Percentiles rank a stretch among this genome's conserved stretches.
Conservation (phyloP, 2,797 vertebrate genomes). For the Leptatherina wallacei region DNA sequence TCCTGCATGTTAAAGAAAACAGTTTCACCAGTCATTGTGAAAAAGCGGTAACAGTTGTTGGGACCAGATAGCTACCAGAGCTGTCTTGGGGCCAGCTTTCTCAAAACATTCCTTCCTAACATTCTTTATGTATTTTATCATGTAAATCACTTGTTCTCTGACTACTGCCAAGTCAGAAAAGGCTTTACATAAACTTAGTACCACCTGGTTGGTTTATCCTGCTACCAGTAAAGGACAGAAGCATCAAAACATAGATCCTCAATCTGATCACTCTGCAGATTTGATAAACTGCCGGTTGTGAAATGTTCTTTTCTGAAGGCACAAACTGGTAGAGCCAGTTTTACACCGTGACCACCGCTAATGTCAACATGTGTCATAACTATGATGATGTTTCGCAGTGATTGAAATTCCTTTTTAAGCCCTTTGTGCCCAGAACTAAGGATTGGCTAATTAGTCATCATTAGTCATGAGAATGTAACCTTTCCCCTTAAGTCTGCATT, state of each 20-base stretch:
- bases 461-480: conserved; percentile 35
- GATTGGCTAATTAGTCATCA: conserved; percentile 42
- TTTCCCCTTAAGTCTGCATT: not conserved
- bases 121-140: not conserved
- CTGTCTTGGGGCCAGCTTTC: not conserved
- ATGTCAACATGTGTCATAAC: conserved; percentile 49
- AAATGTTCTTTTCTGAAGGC: conserved; percentile 18
- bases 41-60: not conserved
- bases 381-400: conserved; percentile 13
- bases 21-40: not conserved
- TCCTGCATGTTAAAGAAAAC: too few species aligned
- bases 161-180: not conserved
- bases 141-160: not conserved
- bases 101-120: not conserved
- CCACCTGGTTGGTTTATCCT: not conserved
- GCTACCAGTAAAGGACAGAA: not conserved
- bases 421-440: conserved; percentile 11
- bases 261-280: not conserved
- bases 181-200: not conserved
- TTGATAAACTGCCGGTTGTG: conserved; percentile 5
- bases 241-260: not conserved
- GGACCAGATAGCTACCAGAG: too few species aligned
- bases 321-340: conserved; percentile 55
- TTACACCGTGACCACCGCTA: conserved; percentile 29
- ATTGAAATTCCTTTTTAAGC: not conserved